A percentile compares a stretch with the other conserved stretches of the same genome.
phyloP scores from a whole-genome alignment of 1,140 invertebrate genomes.

The Mycetomoellerius zeteki region DNA sequence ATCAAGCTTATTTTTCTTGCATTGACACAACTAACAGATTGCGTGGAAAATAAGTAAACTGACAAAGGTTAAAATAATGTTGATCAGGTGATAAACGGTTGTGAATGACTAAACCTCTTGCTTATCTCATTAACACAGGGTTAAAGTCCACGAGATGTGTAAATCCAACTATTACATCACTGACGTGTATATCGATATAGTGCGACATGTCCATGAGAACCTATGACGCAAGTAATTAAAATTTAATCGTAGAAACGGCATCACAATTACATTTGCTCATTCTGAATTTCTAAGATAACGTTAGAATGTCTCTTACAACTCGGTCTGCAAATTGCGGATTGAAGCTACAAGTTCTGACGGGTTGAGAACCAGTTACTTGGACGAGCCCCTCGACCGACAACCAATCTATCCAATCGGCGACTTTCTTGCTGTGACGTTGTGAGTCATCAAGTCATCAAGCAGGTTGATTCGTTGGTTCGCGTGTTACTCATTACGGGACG shows the following conservation, averaged over 20 bases:
- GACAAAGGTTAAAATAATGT: constrained; percentile 10
- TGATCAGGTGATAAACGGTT: neutral
- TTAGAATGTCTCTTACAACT: neutral
- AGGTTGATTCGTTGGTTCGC: constrained; percentile 31
- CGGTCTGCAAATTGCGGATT: no score
- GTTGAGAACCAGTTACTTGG: constrained; percentile 64
- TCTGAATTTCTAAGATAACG: neutral
- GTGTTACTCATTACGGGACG: constrained; percentile 43
- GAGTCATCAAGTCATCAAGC: constrained; percentile 48
- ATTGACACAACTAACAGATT: neutral
- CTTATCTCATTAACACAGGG: constrained; percentile 12
- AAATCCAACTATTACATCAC: constrained; percentile 5
- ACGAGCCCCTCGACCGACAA: constrained; percentile 72
- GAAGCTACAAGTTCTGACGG: neutral
- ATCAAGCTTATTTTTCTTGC: no score
- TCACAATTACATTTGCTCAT: neutral
- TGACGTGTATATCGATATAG: neutral
- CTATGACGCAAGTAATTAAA: neutral
- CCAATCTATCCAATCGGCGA: constrained; percentile 69
- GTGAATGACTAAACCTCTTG: neutral
- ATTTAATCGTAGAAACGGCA: neutral
- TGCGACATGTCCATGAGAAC: neutral
- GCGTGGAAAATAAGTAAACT: constrained; percentile 8
- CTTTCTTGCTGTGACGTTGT: constrained; percentile 35
- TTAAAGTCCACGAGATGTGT: constrained; percentile 22